Evolutionary conservation across 2,888 invertebrate species (phyloP), one percentile per base, ranked within the genome.

Genomic region (Allophyes oxyacanthae): DNA sequence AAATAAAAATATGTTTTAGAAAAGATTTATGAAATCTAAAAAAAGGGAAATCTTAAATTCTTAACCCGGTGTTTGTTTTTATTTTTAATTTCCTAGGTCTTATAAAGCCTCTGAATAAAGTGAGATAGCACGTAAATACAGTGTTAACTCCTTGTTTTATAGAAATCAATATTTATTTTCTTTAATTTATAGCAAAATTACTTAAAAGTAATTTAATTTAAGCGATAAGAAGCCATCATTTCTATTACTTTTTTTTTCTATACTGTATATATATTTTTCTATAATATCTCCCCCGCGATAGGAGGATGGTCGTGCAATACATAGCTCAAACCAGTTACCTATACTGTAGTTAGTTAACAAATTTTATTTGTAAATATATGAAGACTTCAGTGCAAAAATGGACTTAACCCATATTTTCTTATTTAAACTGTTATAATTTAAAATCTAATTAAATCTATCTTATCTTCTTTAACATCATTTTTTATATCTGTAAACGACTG

Each of bases 321-420:
- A 28, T 28, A 87, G 90, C 89, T 90, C 90, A 90, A 90, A 81
- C 72, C 79, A 72, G 87, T 88, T 88, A 88, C 85, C 86, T 88
- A 83, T 81, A 82, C 74, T 68, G 72, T 89, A 89, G 85, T 82
- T 89, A 87, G 84, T 48, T 53, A 71, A 37, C 50, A 42, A 70
- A 70, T 62, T 52, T 60, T 59, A 52, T 46, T 57, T 56, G 40
- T 65, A 55, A 41, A 26, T 42, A 10, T 46, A 43, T 68, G 62
- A 42, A 68, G 48, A 28, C 26, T 44, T 67, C 53, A n/a, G 38
- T 40, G 32, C 33, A 26, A 38, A 20, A 25, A 15, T 28, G 20
- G 20, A 2, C 20, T 20, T 20, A 4, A 20, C 4, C 2, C 20
- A 20, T 20, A 20, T 20, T 20, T 20, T 20, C 2, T 3, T 20